Conservation (phyloP, 2,113 vertebrate species). For the Motacilla tschutschensis region DNA sequence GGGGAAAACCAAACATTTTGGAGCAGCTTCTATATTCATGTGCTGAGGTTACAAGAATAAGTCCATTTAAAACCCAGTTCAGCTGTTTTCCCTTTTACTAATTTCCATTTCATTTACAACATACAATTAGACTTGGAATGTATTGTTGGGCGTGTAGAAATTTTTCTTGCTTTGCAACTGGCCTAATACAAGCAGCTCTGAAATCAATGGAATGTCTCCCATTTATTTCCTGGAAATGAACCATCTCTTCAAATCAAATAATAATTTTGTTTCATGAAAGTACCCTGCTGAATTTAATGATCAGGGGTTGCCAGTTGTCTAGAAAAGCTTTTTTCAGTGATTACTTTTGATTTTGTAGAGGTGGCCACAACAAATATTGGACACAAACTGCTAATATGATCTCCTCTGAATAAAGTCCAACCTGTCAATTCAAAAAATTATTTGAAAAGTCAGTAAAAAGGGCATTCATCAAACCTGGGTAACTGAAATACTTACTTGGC, state of each 20-base stretch:
- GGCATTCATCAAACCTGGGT: not conserved
- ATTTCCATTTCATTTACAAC: not conserved
- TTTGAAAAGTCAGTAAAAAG: not conserved
- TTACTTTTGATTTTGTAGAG: not conserved
- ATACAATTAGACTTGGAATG: not conserved
- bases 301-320: not conserved
- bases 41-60: not conserved
- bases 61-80: not conserved
- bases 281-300: not conserved
- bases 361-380: not conserved
- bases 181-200: not conserved
- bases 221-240: not conserved
- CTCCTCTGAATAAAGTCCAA: not conserved
- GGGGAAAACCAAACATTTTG: not conserved
- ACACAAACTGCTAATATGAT: not conserved
- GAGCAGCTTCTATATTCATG: not conserved
- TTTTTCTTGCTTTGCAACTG: not conserved
- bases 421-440: not conserved
- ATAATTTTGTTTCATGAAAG: not conserved
- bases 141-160: not conserved
- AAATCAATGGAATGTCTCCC: not conserved
- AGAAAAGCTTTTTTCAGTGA: not conserved
- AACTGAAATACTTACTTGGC: slow-evolving; percentile 82
- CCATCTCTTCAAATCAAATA: not conserved
- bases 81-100: not conserved